Evolutionary conservation across 2,113 vertebrate species (phyloP).

Genomic region (Pollimyrus isidori): DNA sequence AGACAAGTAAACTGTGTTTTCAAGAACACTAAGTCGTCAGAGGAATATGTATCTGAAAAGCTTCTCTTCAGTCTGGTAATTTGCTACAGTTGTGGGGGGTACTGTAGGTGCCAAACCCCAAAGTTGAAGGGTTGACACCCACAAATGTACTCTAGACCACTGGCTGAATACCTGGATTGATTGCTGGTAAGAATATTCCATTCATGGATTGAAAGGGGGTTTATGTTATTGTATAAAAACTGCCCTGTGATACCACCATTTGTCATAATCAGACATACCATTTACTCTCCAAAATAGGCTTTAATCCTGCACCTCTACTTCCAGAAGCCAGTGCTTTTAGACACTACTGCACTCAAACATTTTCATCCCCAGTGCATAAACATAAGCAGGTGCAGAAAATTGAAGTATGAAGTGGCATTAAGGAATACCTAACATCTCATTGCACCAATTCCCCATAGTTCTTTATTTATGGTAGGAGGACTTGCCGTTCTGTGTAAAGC

Average conservation of each 20-base stretch:
- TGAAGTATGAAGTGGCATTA: not conserved
- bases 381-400: not conserved
- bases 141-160: not conserved
- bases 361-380: not conserved
- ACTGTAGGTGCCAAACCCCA: no score
- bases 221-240: not conserved
- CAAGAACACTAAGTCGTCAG: not conserved
- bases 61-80: not conserved
- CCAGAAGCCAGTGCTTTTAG: not conserved
- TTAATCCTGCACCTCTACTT: not conserved
- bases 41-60: not conserved
- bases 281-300: no score
- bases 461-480: not conserved
- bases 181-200: not conserved
- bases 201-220: not conserved
- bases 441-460: not conserved
- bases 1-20: not conserved
- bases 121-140: no score
- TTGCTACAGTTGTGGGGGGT: not conserved
- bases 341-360: not conserved
- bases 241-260: not conserved
- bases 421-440: not conserved
- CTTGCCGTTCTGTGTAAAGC: not conserved
- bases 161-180: not conserved
- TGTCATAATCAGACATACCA: not conserved